Conservation (phyloP, 2,113 vertebrate species). For the Mesitornis unicolor region DNA sequence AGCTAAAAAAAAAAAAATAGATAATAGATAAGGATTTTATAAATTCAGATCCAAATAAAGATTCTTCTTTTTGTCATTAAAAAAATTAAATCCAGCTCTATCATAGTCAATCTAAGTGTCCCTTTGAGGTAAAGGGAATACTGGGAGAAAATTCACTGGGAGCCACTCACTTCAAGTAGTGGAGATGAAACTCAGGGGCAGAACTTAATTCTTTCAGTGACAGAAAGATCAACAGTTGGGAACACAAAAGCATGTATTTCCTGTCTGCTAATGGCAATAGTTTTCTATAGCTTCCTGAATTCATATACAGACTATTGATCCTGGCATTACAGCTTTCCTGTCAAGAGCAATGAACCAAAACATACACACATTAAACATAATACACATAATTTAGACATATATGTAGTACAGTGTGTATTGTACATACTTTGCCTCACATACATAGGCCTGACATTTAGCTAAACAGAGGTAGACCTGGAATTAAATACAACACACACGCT, state of each 20-base stretch:
- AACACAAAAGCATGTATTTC: background rate
- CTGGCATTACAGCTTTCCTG: background rate
- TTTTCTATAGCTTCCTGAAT: background rate
- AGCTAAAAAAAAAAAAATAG: too few relatives aligned
- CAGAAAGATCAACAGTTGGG: background rate
- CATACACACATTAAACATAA: background rate
- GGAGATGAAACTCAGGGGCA: background rate
- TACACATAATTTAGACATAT: background rate
- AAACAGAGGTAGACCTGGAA: background rate
- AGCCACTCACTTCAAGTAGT: background rate
- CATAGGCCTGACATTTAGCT: background rate
- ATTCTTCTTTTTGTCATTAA: background rate
- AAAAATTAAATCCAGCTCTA: background rate
- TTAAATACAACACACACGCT: background rate
- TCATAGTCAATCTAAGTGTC: background rate
- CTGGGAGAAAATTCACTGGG: background rate
- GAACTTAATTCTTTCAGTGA: background rate
- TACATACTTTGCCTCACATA: background rate
- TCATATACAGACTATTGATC: background rate
- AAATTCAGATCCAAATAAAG: background rate
- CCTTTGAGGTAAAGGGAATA: background rate
- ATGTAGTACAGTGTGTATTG: background rate
- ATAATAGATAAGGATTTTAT: slow-evolving; percentile 17
- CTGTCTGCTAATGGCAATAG: background rate
- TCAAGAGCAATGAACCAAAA: background rate